A percentile compares a stretch with the other conserved stretches of the same genome.
These are phyloP conservation scores for Perca schrenkii DNA, from an alignment of 2,113 vertebrate genomes.

Conservation along the genomic window DNA sequence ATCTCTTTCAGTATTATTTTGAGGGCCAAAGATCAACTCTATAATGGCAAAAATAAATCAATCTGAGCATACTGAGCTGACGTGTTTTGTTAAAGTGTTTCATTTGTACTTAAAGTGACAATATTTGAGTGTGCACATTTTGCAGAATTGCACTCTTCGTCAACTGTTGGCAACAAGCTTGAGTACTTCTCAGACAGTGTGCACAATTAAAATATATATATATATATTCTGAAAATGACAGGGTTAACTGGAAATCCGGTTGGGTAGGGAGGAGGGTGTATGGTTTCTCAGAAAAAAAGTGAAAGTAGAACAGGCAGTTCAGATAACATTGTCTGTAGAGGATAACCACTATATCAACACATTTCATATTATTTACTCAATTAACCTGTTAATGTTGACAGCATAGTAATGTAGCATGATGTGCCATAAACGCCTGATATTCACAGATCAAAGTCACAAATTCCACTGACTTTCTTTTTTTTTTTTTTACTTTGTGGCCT, in stretches of 20 bases:
- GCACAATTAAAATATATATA: neutral
- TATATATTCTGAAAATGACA: neutral
- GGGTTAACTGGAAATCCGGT: constrained; percentile 28
- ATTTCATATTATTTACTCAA: neutral
- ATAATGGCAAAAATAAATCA: constrained; percentile 5
- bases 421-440: neutral
- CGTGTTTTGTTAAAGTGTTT: neutral
- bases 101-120: neutral
- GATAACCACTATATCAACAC: neutral
- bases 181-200: neutral
- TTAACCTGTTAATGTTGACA: neutral
- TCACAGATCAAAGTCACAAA: no score
- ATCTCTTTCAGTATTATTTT: constrained; percentile 5
- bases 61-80: neutral
- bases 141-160: neutral
- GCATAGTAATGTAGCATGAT: neutral
- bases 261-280: neutral
- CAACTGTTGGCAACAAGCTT: neutral
- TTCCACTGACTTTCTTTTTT: no score
- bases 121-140: neutral
- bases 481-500: neutral
- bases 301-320: constrained; percentile 23
- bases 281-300: constrained; percentile 33
- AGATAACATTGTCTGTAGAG: neutral
- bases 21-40: constrained; percentile 9